Conservation (phyloP, 2,113 vertebrate species). For the Micronycteris hirsuta region DNA sequence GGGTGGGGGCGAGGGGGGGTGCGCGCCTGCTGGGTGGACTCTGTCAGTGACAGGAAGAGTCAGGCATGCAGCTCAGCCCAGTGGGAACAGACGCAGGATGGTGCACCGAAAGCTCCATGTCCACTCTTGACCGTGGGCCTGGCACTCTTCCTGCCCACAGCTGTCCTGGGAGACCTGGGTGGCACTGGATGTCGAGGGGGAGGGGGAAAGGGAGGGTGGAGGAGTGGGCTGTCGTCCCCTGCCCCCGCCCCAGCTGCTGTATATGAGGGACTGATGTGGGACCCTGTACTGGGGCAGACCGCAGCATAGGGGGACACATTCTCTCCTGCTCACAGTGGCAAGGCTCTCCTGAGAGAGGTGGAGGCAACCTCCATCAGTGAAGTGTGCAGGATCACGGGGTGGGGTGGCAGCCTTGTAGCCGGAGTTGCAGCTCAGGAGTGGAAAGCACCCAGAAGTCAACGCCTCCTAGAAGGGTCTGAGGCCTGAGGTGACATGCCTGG, state of each 20-base stretch:
- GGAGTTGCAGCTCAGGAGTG: too few relatives aligned
- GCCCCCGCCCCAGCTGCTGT: not conserved
- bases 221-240: not conserved
- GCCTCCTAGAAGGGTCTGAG: not conserved
- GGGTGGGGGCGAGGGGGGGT: too few relatives aligned
- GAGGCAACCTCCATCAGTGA: not conserved
- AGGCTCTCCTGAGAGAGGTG: not conserved
- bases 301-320: accelerated
- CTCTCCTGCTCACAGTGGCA: not conserved
- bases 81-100: not conserved
- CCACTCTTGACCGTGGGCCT: not conserved
- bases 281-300: not conserved
- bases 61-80: not conserved
- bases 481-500: not conserved
- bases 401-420: not conserved
- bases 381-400: not conserved
- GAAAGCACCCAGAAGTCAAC: not conserved
- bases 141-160: not conserved
- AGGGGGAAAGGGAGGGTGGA: not conserved
- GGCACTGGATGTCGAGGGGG: accelerated
- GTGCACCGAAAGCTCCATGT: not conserved
- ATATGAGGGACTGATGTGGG: not conserved
- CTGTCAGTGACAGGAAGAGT: not conserved
- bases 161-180: not conserved
- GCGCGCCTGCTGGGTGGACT: too few relatives aligned